Base-by-base conservation (phyloP, 2,113 vertebrate species). In the Chloebia gouldiae region DNA sequence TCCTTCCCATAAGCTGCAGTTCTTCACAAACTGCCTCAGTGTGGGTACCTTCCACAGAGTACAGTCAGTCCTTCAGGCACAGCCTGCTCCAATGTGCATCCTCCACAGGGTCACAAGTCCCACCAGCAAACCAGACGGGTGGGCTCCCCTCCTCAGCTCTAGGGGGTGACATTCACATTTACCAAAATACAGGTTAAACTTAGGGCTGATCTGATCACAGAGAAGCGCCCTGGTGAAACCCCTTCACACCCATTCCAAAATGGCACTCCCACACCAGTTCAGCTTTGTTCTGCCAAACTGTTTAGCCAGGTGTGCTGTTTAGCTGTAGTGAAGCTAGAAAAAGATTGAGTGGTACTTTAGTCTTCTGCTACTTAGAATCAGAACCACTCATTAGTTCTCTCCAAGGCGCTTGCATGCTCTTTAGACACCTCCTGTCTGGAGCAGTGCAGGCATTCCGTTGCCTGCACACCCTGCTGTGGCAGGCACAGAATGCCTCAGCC, bases 331-430 rank as follows among this genome's bases (percentile, higher is more conserved):
- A 0, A 35, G n/a, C 9, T 24, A 49, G 30, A 42, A 64, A 50
- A 59, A 54, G 56, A 47, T 0, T 12, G 5, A 18, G 22, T 3
- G 13, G 8, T 33, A 50, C 19, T 56, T 35, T 19, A 31, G 5
- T 18, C 30, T 30, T 30, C 18, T 49, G 45, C 30, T 28, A 2
- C 10, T 25, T n/a, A 25, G 21, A 64, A 40, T 5, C 33, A 56
- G 11, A 70, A 51, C 33, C 45, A 28, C 45, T 30, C 15, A 2
- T 17, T 42, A 18, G 3, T 20, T 56, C 65, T 45, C 4, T 4
- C 21, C 28, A n/a, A 76, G 39, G n/a, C 0, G 0, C 9, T 28
- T 28, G 6, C 2, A 1, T 1, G 13, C 60, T 73, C 22, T 28
- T 49, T 14, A 11, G 51, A 25, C 23, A 12, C 31, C 45, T 47